A percentile compares a stretch with the other conserved stretches of the same genome.
Conservation (phyloP, 2,113 vertebrate species). For the Sinocyclocheilus grahami region DNA sequence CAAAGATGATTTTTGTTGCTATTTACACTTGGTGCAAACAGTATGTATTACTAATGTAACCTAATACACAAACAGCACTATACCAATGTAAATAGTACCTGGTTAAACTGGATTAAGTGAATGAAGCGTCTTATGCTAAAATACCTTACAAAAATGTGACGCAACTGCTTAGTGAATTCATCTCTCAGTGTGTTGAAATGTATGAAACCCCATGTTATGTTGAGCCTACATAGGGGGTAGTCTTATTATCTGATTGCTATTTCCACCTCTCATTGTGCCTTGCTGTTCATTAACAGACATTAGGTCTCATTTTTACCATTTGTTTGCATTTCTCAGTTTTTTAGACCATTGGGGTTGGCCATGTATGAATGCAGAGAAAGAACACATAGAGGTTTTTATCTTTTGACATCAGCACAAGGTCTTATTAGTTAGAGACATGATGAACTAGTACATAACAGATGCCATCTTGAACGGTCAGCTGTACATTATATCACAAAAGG, state of each 20-base stretch:
- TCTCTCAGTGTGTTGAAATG: background rate
- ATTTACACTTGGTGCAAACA: background rate
- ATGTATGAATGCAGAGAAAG: background rate
- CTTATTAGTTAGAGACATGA: background rate
- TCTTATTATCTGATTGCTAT: slow-evolving; percentile 13
- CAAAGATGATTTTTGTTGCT: background rate
- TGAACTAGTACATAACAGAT: slow-evolving; percentile 12
- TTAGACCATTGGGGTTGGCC: background rate
- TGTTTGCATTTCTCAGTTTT: background rate
- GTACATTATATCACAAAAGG: slow-evolving; percentile 30
- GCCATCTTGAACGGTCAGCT: slow-evolving; percentile 6
- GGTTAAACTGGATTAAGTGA: background rate
- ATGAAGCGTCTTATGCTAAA: background rate
- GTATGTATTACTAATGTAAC: background rate
- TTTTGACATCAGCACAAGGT: background rate
- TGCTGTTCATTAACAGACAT: slow-evolving; percentile 24
- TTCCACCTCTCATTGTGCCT: slow-evolving; percentile 39
- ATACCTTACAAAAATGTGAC: background rate
- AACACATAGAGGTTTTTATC: background rate
- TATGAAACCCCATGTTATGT: background rate
- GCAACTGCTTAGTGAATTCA: background rate
- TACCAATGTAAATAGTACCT: background rate
- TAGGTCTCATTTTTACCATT: background rate
- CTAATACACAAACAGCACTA: background rate
- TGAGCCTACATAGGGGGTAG: background rate